Percentiles rank a stretch among this genome's conserved stretches.
Conservation (phyloP, 2,113 vertebrate species). For the Sylvilagus bachmani region DNA sequence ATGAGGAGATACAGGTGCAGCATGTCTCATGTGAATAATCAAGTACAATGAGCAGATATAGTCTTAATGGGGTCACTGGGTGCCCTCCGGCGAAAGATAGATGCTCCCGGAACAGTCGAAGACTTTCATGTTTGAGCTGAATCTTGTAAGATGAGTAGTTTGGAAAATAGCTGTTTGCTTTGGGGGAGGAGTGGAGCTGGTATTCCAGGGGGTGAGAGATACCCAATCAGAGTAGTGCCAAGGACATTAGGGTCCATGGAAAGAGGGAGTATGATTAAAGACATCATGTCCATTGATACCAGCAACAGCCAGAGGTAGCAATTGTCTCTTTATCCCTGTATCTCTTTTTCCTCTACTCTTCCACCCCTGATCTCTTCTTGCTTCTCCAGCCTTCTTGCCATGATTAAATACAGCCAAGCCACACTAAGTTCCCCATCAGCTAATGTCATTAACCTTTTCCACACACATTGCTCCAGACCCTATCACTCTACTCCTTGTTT, state of each 20-base stretch:
- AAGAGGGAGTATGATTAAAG: neutral
- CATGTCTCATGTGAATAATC: neutral
- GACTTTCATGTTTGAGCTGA: neutral
- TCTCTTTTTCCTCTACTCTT: neutral
- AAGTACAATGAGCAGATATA: neutral
- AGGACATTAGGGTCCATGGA: neutral
- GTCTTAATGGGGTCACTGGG: neutral
- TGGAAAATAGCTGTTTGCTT: neutral
- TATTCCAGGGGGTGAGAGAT: neutral
- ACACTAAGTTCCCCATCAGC: neutral
- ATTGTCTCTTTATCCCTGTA: neutral
- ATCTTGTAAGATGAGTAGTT: neutral
- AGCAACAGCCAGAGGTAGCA: neutral
- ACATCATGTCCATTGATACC: neutral
- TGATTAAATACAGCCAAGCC: neutral
- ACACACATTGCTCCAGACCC: neutral
- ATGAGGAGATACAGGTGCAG: neutral
- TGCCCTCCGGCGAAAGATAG: neutral
- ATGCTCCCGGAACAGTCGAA: neutral
- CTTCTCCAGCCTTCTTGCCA: neutral
- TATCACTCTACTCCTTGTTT: neutral
- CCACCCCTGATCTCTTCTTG: neutral
- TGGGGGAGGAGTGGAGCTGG: neutral
- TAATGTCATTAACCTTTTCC: neutral
- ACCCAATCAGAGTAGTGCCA: neutral